Evolutionary conservation across 2,888 invertebrate species (phyloP).

Genomic region (Chromoteleia sp.): DNA sequence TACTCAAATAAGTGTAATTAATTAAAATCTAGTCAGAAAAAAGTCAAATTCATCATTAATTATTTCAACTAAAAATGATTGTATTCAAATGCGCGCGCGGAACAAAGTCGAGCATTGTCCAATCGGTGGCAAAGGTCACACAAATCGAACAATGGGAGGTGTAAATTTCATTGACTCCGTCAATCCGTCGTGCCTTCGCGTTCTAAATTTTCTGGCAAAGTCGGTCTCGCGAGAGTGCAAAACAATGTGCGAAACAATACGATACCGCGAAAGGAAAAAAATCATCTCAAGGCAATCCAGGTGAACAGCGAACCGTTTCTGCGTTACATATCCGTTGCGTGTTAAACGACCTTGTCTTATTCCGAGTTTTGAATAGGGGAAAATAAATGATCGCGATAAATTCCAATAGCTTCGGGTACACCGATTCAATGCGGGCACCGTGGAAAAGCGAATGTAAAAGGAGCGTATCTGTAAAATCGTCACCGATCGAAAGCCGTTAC

Average conservation of each 20-base stretch:
- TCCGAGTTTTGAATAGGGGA: constrained; percentile 55
- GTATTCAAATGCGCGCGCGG: no score
- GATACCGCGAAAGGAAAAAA: constrained; percentile 28
- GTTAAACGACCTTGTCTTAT: constrained; percentile 64
- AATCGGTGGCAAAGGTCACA: no score
- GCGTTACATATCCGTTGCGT: constrained; percentile 51
- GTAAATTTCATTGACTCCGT: no score
- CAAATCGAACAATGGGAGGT: no score
- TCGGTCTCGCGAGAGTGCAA: background rate
- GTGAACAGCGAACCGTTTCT: constrained; percentile 56
- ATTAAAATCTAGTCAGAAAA: no score
- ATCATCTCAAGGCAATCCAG: constrained; percentile 61
- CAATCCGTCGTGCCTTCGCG: constrained; percentile 14
- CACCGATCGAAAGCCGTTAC: constrained; percentile 58
- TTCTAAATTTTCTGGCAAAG: constrained; percentile 21
- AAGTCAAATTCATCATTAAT: no score
- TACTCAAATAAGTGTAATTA: no score
- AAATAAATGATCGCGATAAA: constrained; percentile 66
- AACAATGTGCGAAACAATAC: constrained; percentile 38
- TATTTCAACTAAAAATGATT: no score
- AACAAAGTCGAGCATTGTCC: no score
- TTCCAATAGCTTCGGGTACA: constrained; percentile 48
- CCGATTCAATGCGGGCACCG: constrained; percentile 53
- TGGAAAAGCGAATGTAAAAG: constrained; percentile 69
- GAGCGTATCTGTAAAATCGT: constrained; percentile 59